phyloP scores from a whole-genome alignment of 2,888 invertebrate genomes.

The Junonia oenone region DNA sequence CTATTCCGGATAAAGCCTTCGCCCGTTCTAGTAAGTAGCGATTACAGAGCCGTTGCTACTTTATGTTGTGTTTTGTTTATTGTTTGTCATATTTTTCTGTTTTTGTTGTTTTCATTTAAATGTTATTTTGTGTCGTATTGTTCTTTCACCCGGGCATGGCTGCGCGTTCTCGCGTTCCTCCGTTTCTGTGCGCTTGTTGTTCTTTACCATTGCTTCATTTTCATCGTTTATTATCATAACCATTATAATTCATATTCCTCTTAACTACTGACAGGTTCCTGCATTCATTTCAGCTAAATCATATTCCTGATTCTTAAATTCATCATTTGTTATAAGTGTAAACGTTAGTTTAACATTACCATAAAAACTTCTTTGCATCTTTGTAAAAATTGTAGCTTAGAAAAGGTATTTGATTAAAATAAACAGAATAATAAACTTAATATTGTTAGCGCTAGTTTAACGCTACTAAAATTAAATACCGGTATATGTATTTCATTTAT shows the following conservation, averaged over 20 bases:
- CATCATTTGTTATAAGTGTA: neutral
- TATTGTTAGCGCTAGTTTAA: neutral
- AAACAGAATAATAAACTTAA: neutral
- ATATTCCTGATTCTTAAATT: neutral
- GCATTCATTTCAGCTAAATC: neutral
- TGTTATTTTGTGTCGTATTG: slow-evolving; percentile 43
- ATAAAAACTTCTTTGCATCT: neutral
- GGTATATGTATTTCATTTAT: too few relatives aligned
- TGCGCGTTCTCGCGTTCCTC: slow-evolving; percentile 61
- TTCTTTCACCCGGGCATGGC: slow-evolving; percentile 71
- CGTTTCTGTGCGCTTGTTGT: slow-evolving; percentile 79
- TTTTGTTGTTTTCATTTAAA: slow-evolving; percentile 32
- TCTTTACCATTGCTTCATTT: slow-evolving; percentile 62
- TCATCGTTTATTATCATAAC: slow-evolving; percentile 28
- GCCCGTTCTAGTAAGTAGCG: slow-evolving; percentile 97
- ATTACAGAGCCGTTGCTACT: slow-evolving; percentile 68
- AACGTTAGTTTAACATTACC: neutral
- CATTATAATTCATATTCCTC: slow-evolving; percentile 18
- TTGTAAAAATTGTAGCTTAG: neutral
- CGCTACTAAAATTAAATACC: too few relatives aligned
- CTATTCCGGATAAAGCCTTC: slow-evolving; percentile 99
- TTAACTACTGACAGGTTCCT: neutral
- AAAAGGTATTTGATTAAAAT: neutral
- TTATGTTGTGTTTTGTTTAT: slow-evolving; percentile 41
- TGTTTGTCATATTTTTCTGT: slow-evolving; percentile 8